A percentile compares a stretch with the other conserved stretches of the same genome.
Conservation (phyloP, 2,113 vertebrate species). For the Okapia johnstoni region DNA sequence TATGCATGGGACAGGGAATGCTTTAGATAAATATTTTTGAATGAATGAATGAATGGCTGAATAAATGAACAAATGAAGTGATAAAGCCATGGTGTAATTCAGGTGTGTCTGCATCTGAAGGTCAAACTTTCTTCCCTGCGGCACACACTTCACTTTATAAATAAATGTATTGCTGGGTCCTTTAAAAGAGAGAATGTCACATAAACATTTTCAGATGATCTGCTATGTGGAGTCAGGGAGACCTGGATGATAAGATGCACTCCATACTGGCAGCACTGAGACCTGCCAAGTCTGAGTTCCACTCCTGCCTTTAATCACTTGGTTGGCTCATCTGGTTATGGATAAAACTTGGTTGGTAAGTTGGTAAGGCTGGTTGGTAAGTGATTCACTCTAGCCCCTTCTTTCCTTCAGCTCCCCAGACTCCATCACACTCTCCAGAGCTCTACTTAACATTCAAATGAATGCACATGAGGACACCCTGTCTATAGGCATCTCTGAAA, state of each 20-base stretch:
- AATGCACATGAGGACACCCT: not conserved
- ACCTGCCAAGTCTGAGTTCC: not conserved
- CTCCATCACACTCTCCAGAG: not conserved
- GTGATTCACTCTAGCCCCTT: not conserved
- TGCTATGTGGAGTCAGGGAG: not conserved
- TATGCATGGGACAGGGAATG: not conserved
- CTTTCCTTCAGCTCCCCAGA: not conserved
- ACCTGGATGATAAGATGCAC: not conserved
- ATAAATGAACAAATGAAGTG: not conserved
- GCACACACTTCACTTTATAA: not conserved
- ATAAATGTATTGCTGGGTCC: not conserved
- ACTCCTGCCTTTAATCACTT: not conserved
- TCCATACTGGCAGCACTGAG: not conserved
- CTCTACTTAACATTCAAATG: not conserved
- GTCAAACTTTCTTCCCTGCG: not conserved
- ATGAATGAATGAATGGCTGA: slow-evolving; percentile 36
- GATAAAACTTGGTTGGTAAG: not conserved
- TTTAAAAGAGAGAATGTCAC: not conserved
- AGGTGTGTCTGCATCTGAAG: not conserved
- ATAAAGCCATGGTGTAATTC: not conserved
- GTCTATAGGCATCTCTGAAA: not conserved
- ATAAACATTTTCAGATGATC: not conserved
- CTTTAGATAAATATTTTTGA: slow-evolving; percentile 17
- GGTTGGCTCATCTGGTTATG: not conserved
- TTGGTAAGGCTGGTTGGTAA: not conserved